Percentiles rank a stretch among this genome's conserved stretches.
Conservation (phyloP, 2,797 vertebrate genomes). For the Distichodus sexfasciatus region DNA sequence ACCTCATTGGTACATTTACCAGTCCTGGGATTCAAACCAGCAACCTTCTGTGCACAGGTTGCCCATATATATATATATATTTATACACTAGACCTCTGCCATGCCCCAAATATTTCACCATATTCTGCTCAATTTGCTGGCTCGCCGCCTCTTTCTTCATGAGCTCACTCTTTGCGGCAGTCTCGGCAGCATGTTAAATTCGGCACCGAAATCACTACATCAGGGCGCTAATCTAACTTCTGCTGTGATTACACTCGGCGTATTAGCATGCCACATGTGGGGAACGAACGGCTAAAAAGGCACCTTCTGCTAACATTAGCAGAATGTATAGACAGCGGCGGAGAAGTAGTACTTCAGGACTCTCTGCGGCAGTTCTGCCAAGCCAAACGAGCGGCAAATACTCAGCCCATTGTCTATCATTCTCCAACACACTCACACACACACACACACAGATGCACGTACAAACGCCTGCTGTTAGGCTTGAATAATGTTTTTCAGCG, state of each 20-base stretch:
- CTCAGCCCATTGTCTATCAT: conserved; percentile 5
- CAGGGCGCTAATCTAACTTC: conserved; percentile 24
- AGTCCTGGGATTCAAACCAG: no score
- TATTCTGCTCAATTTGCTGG: no score
- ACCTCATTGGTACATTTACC: no score
- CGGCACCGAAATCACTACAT: background rate
- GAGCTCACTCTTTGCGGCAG: no score
- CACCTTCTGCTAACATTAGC: conserved; percentile 9
- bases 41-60: no score
- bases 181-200: background rate
- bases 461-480: conserved; percentile 44
- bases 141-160: no score
- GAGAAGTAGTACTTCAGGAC: conserved; percentile 27
- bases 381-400: conserved; percentile 36
- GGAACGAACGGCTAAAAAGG: conserved; percentile 30
- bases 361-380: conserved; percentile 1
- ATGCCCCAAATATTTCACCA: no score
- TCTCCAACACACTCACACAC: conserved; percentile 3
- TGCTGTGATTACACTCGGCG: conserved; percentile 20
- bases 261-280: conserved; percentile 26
- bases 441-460: background rate
- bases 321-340: background rate
- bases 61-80: no score
- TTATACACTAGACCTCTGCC: no score
- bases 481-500: conserved; percentile 51